Evolutionary conservation across 2,888 invertebrate genomes (phyloP), one percentile per base, ranked within the genome.

Genomic region (Diplazon laetatorius): DNA sequence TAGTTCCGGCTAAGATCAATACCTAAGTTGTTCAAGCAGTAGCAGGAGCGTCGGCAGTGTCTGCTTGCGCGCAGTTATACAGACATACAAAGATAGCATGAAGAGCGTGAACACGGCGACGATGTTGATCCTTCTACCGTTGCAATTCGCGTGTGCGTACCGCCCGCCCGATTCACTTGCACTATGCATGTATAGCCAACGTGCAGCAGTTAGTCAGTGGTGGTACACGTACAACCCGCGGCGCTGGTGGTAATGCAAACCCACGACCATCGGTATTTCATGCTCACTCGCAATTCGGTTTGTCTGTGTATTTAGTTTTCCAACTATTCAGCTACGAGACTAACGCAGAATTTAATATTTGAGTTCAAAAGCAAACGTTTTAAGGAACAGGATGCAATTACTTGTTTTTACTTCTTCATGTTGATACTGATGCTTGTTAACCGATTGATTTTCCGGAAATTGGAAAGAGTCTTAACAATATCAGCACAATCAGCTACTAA

Each of bases 1-100:
- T 89, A 90, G 89, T 89, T 89, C 87, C 88, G 87, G 85, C 87
- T 85, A 87, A 89, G 89, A 90, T 89, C 89, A 89, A 89, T 89
- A 89, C 88, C 88, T 85, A 87, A 89, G 87, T 89, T 87, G 88
- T 87, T 87, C 87, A 86, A 87, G 76, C 69, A 60, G 70, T 39
- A 59, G 59, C 59, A 42, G 39, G 16, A 44, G 71, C 44, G 52
- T 66, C 30, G 46, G 68, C 44, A 20, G 68, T 69, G 71, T 62
- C 42, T 69, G 74, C 66, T 65, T 50, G 65, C 65, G 52, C 66
- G 66, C 52, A 42, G 42, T 42, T 66, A 30, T 55, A n/a, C n/a
- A n/a, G 62, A 37, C 37, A 52, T 14, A 52, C 39, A 35, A 37
- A 65, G 50, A 65, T 50, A 52, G 52, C 66, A 39, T 25, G 25